Evolutionary conservation across 2,888 invertebrate species (phyloP), one percentile per base, ranked within the genome.

Genomic region (Drosophila paucipuncta): DNA sequence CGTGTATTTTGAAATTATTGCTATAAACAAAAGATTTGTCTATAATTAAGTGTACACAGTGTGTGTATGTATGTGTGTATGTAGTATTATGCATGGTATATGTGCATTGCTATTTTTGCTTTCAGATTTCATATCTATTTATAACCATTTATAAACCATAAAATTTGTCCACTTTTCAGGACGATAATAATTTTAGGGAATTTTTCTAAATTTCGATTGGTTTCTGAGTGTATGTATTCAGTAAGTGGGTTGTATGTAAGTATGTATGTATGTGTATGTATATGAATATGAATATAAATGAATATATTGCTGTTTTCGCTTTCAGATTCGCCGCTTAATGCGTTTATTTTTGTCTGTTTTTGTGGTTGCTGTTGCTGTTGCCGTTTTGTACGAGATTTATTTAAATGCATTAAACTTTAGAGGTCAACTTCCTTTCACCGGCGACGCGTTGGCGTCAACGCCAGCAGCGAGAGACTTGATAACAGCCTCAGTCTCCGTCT

Each of bases 361-460:
- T 70, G 50, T 68, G 58, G 59, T 58, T 61, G 47, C 16, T 70
- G 59, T 58, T 61, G 47, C 16, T 70, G 52, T 66, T 52, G 63
- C 62, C 63, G 43, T 53, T 31, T 33, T 37, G 66, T 41, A 16
- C 37, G 74, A 87, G 87, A 91, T 89, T 89, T 91, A 89, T 89
- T 90, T 88, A 91, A 87, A 91, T 91, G 91, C 88, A 90, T 91
- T 90, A 83, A 91, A 87, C 82, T 91, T 91, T 91, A 90, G 91
- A 91, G 90, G 90, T 91, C 90, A 90, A 91, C 91, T 91, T 91
- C 91, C 90, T 91, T 91, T 91, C 90, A 91, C 91, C 84, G 83
- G 64, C 76, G 76, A 64, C 77, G 89, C 78, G 78, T 82, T 79
- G 83, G 66, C 82, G 70, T 68, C 69, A 74, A 54, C 71, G 68